These are phyloP conservation scores for Petrocephalus schoutedeni DNA, from an alignment of 2,797 vertebrate genomes.

Conservation along the genomic window DNA sequence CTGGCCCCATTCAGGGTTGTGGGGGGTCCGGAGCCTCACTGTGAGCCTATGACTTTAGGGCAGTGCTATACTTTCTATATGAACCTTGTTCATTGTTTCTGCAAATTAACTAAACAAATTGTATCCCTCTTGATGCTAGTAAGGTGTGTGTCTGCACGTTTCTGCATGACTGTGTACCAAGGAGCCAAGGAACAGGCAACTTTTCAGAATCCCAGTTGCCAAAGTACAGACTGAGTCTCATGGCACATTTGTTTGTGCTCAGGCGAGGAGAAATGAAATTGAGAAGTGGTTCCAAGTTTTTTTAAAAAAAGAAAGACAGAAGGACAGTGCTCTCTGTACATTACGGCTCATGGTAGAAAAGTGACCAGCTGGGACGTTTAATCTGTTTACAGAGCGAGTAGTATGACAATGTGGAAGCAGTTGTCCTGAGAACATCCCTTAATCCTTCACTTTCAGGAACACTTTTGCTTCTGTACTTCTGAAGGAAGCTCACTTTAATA, in stretches of 20 bases:
- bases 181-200: neutral
- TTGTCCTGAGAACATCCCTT: neutral
- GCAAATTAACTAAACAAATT: neutral
- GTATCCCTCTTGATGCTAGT: neutral
- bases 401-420: neutral
- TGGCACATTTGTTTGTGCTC: neutral
- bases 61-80: neutral
- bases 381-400: neutral
- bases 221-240: neutral
- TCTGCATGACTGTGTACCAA: neutral
- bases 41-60: neutral
- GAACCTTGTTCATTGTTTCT: neutral
- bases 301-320: neutral
- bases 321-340: neutral
- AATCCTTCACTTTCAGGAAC: slow-evolving; percentile 10
- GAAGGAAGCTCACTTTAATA: neutral
- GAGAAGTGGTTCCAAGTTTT: neutral
- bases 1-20: neutral
- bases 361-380: slow-evolving; percentile 8
- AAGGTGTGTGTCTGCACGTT: neutral
- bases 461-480: neutral
- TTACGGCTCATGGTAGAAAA: neutral
- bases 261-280: neutral
- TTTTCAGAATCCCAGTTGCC: neutral
- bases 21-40: neutral